A percentile compares a stretch with the other conserved stretches of the same genome.
These are phyloP conservation scores for Chelidonichthys spinosus DNA, from an alignment of 2,797 vertebrate species.

Conservation along the genomic window DNA sequence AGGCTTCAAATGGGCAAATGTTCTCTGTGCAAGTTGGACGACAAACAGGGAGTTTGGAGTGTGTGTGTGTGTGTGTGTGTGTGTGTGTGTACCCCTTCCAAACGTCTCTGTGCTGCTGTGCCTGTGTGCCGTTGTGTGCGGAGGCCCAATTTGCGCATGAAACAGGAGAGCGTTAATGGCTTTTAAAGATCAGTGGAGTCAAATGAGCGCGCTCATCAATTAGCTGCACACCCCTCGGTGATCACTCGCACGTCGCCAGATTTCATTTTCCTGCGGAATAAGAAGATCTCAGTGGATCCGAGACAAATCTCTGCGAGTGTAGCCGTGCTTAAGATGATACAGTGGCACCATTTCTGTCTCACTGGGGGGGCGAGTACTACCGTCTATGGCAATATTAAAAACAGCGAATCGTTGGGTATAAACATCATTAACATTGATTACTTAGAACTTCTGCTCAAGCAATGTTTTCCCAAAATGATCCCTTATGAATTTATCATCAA, in stretches of 20 bases:
- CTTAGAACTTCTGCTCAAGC: not conserved
- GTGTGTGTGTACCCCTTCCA: conserved; percentile 36
- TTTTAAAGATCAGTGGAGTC: conserved; percentile 81
- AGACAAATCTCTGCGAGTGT: conserved; percentile 80
- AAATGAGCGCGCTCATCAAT: conserved; percentile 78
- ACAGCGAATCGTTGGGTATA: conserved; percentile 34
- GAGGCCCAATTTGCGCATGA: conserved; percentile 62
- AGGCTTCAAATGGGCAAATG: conserved; percentile 64
- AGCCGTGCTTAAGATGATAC: conserved; percentile 69
- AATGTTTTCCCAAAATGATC: conserved; percentile 9
- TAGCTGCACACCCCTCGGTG: conserved; percentile 70
- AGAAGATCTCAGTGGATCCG: conserved; percentile 70
- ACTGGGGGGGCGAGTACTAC: conserved; percentile 32
- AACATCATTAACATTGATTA: conserved; percentile 15
- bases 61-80: conserved; percentile 26
- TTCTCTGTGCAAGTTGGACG: conserved; percentile 64
- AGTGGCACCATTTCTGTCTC: conserved; percentile 61
- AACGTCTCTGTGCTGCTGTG: conserved; percentile 42
- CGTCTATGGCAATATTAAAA: conserved; percentile 38
- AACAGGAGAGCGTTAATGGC: conserved; percentile 79
- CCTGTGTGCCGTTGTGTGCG: conserved; percentile 50
- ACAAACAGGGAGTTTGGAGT: conserved; percentile 48
- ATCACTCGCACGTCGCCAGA: conserved; percentile 78
- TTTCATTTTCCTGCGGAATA: conserved; percentile 80
- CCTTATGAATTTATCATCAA: conserved; percentile 3